Evolutionary conservation across 2,113 vertebrate genomes (phyloP).

Genomic region (Geococcyx californianus): DNA sequence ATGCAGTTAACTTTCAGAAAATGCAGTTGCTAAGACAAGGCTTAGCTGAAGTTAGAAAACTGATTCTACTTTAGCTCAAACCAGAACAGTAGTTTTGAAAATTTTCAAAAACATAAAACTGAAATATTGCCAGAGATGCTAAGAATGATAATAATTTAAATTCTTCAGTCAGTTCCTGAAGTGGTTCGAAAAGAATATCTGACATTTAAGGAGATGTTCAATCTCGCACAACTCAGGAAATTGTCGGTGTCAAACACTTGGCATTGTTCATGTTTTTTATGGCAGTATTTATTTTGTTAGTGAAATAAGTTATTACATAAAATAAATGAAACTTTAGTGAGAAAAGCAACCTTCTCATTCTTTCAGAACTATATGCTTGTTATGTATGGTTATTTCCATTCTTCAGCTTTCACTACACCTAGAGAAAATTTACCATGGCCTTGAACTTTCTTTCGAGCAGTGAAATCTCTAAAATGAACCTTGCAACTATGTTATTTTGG

Average conservation of each 20-base stretch:
- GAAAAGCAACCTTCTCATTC: not conserved
- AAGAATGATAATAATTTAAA: not conserved
- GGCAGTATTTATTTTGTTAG: not conserved
- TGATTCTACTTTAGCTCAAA: too few relatives aligned
- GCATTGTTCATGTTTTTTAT: not conserved
- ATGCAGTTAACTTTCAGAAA: too few relatives aligned
- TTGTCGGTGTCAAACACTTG: not conserved
- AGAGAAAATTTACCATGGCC: not conserved
- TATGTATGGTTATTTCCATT: not conserved
- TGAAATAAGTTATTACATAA: not conserved
- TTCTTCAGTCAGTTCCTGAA: not conserved
- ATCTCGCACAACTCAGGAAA: not conserved
- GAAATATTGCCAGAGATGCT: not conserved
- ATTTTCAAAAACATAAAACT: not conserved
- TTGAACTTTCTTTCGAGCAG: not conserved
- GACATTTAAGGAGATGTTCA: not conserved
- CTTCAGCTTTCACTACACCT: not conserved
- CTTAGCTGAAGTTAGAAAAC: too few relatives aligned
- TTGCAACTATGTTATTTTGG: not conserved
- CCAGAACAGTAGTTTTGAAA: not conserved
- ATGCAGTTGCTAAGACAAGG: too few relatives aligned
- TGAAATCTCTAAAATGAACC: not conserved
- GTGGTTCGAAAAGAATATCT: not conserved
- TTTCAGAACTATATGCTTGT: not conserved
- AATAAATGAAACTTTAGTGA: not conserved